A percentile compares a stretch with the other conserved stretches of the same genome.
These are phyloP conservation scores for Dromaius novaehollandiae DNA, from an alignment of 2,113 vertebrate species.

Conservation along the genomic window DNA sequence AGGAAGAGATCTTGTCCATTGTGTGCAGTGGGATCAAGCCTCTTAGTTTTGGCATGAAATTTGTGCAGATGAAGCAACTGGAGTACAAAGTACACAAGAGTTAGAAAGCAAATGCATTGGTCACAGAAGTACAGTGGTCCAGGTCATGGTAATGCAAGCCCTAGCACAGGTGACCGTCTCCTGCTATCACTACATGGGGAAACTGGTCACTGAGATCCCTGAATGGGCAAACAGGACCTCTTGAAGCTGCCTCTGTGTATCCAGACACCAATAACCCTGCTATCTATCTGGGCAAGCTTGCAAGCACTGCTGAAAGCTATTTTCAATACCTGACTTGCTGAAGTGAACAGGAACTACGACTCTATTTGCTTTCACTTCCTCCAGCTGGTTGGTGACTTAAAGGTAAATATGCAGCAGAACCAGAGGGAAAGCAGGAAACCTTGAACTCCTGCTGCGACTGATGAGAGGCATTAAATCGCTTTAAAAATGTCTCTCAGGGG, in stretches of 20 bases:
- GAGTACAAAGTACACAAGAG: neutral
- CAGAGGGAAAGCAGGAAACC: neutral
- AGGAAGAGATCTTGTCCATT: neutral
- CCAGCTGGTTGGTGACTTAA: neutral
- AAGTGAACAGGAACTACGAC: neutral
- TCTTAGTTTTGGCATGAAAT: neutral
- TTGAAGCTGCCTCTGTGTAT: neutral
- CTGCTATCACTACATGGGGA: neutral
- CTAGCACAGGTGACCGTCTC: too few species aligned
- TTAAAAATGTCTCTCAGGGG: neutral
- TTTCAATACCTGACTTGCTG: neutral
- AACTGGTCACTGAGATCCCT: neutral
- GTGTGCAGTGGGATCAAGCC: accelerated
- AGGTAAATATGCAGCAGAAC: neutral
- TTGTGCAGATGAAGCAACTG: neutral
- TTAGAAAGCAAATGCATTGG: neutral
- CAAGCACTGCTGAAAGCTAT: neutral
- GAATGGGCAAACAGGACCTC: neutral
- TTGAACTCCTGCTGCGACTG: neutral
- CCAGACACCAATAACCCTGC: neutral
- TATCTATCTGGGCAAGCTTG: neutral
- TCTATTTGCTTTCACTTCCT: neutral
- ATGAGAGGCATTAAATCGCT: neutral
- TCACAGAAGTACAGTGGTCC: too few species aligned
- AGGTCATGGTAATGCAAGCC: neutral